Evolutionary conservation across 2,888 invertebrate genomes (phyloP), one percentile per base, ranked within the genome.

Genomic region (Perdita meconis): DNA sequence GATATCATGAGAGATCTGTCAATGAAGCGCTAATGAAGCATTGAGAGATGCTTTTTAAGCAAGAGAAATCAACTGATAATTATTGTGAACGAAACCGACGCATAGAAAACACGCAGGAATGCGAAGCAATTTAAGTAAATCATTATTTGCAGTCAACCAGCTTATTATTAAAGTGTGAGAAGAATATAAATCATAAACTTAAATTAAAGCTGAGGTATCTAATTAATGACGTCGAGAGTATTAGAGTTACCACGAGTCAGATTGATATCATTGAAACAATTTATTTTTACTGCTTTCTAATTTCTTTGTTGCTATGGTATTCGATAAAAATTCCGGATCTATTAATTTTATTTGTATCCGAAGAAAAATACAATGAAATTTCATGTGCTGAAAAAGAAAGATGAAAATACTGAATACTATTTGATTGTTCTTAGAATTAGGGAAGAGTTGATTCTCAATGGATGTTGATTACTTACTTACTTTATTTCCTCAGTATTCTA

Each of bases 31-130:
- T 59, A 59, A 66, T 19, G 42, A 65, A 24, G 44, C 12, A 65
- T 60, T 65, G 70, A 47, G 36, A 0, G n/a, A 13, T 3, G 34
- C 12, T 57, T 59, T 44, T 8, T 34, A 16, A 26, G 44, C 30
- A 26, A 53, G 38, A 44, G 60, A 68, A 61, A 61, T 44, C 34
- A 67, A 47, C 6, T 26, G 36, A 57, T 57, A 24, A 34, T 36
- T 64, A 44, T 24, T 47, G 16, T 13, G n/a, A 22, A n/a, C 16
- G 26, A 24, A 36, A 36, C 56, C 12, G 34, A 30, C 42, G 24
- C 19, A 24, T n/a, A 13, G 47, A 47, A 36, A 12, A 57, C n/a
- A 8, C 5, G 1, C n/a, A 55, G n/a, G 30, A 57, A 70, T 30
- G 38, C 30, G 36, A 38, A 16, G 12, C n/a, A 12, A 55, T 19